Evolutionary conservation across 2,113 vertebrate species (phyloP).

Genomic region (Nematolebias whitei): DNA sequence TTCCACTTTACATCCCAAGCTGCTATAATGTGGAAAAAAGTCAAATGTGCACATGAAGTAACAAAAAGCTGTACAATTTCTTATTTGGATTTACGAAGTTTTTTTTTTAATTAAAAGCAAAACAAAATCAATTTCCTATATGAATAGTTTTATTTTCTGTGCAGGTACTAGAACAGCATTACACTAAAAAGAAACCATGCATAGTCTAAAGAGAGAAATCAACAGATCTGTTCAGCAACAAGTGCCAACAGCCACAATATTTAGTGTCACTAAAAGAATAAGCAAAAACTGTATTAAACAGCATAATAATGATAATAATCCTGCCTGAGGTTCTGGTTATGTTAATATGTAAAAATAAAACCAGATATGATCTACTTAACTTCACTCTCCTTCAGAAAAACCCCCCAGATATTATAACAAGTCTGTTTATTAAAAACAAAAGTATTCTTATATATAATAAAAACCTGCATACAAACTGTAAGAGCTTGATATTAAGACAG

Average conservation of each 20-base stretch:
- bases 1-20: constrained; percentile 44
- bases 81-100: not conserved
- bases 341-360: not conserved
- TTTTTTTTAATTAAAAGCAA: constrained; percentile 26
- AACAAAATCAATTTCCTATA: constrained; percentile 16
- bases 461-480: constrained; percentile 8
- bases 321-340: constrained; percentile 23
- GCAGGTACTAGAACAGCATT: constrained; percentile 37
- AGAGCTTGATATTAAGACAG: constrained; percentile 10
- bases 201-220: constrained; percentile 40
- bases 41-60: no score
- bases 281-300: constrained; percentile 49
- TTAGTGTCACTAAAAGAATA: constrained; percentile 40
- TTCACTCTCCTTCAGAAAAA: not conserved
- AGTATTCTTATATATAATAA: constrained; percentile 48
- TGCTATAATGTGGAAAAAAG: constrained; percentile 18
- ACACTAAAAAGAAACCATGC: constrained; percentile 62
- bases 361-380: not conserved
- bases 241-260: no score
- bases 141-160: constrained; percentile 34
- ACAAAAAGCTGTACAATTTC: no score
- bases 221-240: constrained; percentile 22
- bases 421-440: constrained; percentile 2
- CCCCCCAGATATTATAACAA: constrained; percentile 43
- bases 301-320: not conserved